These are phyloP conservation scores for Gallinago solitaria DNA, from an alignment of 2,797 vertebrate species.

Conservation along the genomic window DNA sequence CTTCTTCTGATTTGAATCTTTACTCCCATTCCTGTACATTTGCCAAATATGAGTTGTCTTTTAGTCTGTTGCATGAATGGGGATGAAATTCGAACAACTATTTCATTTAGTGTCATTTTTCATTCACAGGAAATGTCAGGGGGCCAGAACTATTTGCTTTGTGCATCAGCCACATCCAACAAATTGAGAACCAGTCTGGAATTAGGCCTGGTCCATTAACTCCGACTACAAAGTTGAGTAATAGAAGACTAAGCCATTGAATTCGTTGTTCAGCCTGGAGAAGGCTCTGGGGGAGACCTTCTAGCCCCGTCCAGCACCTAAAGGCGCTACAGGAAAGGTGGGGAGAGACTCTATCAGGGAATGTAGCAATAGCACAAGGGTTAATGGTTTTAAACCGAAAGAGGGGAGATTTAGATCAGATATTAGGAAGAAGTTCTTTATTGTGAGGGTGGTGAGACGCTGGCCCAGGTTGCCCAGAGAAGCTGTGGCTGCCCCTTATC, in stretches of 20 bases:
- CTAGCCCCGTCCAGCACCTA: neutral
- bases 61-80: constrained; percentile 1
- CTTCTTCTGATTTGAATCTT: neutral
- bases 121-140: constrained; percentile 3
- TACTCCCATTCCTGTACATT: neutral
- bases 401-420: neutral
- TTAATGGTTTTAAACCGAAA: neutral
- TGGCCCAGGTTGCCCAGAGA: neutral
- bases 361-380: neutral
- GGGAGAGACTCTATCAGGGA: neutral
- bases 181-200: neutral
- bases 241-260: neutral
- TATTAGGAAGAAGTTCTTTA: neutral
- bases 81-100: neutral
- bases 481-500: neutral
- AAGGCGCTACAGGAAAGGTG: neutral
- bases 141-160: constrained; percentile 25
- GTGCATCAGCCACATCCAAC: neutral
- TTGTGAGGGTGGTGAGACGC: neutral
- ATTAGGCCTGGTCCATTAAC: constrained; percentile 18
- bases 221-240: neutral
- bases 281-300: neutral
- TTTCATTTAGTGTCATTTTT: constrained; percentile 1
- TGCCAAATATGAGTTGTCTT: constrained; percentile 35
- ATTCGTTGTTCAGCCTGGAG: neutral